Evolutionary conservation across 1,140 invertebrate genomes (phyloP).

Genomic region (Lepidotrigona ventralis): DNA sequence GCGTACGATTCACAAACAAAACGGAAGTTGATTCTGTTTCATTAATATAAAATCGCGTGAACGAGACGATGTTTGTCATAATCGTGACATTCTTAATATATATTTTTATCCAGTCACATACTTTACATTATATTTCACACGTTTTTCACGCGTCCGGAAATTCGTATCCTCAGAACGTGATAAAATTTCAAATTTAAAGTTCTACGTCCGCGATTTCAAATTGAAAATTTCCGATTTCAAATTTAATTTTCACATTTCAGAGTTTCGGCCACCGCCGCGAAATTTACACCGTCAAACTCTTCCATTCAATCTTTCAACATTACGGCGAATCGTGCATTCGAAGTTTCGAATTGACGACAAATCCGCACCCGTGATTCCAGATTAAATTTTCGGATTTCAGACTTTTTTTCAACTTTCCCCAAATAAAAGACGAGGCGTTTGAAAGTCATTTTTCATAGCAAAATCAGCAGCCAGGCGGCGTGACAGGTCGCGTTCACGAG

Average conservation of each 20-base stretch:
- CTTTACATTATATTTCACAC: background rate
- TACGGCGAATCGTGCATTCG: too few species aligned
- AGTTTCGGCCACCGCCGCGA: too few species aligned
- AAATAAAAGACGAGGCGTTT: background rate
- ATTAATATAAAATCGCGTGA: background rate
- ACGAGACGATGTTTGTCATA: background rate
- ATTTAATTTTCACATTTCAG: too few species aligned
- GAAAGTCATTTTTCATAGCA: background rate
- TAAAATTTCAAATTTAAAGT: too few species aligned
- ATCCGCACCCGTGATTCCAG: too few species aligned
- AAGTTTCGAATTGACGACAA: too few species aligned
- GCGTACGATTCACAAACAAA: background rate
- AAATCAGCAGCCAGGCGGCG: background rate
- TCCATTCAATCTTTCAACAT: too few species aligned
- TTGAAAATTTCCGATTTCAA: too few species aligned
- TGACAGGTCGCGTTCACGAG: conserved; percentile 3
- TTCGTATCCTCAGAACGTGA: background rate
- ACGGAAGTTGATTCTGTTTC: background rate
- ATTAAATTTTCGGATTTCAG: too few species aligned
- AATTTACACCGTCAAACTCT: too few species aligned
- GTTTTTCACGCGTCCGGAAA: background rate
- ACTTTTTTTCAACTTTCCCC: background rate
- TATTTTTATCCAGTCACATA: background rate
- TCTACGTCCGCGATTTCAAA: too few species aligned
- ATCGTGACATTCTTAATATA: background rate